These are phyloP conservation scores for Sarcoramphus papa DNA, from an alignment of 2,797 vertebrate genomes.

Conservation along the genomic window DNA sequence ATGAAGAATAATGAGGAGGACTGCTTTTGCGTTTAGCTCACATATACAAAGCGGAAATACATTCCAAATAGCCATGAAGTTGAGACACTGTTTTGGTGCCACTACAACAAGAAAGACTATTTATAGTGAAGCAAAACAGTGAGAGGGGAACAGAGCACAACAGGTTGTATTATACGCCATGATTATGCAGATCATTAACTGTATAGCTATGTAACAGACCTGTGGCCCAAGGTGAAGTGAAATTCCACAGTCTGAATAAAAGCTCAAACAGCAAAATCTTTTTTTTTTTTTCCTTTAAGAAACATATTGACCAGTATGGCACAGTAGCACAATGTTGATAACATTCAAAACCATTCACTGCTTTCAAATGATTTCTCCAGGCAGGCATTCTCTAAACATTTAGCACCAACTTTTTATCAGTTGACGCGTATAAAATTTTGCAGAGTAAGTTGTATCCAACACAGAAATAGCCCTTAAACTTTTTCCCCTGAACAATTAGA, in stretches of 20 bases:
- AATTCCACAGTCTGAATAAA: background rate
- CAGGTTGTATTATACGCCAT: background rate
- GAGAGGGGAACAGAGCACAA: background rate
- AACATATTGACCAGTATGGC: background rate
- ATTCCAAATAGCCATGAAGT: background rate
- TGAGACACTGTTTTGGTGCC: background rate
- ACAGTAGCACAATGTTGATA: background rate
- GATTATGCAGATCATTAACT: background rate
- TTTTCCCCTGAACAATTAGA: background rate
- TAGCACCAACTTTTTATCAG: background rate
- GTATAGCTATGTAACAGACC: background rate
- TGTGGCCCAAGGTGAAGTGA: accelerated
- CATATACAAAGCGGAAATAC: background rate
- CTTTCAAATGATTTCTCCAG: background rate
- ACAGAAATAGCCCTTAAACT: background rate
- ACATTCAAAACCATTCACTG: background rate
- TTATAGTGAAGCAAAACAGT: background rate
- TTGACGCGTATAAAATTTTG: background rate
- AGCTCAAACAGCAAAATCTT: background rate
- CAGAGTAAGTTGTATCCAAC: accelerated
- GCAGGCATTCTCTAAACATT: background rate
- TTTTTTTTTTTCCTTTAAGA: background rate
- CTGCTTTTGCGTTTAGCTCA: background rate
- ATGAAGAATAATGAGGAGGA: background rate
- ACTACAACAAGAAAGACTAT: background rate